These are phyloP conservation scores for Euglossa dilemma DNA, from an alignment of 1,140 invertebrate genomes.

Conservation along the genomic window DNA sequence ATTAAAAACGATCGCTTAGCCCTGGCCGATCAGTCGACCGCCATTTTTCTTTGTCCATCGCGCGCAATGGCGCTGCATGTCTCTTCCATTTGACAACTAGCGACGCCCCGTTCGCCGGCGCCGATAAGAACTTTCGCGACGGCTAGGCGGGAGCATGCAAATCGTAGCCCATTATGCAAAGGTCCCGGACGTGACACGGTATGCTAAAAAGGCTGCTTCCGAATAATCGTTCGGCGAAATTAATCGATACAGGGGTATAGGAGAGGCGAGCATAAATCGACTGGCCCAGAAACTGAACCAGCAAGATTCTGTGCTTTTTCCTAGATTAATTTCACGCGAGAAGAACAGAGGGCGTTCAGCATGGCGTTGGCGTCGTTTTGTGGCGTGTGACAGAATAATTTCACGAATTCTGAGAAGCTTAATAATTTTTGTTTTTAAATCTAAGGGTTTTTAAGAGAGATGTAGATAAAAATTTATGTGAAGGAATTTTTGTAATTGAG, in stretches of 20 bases:
- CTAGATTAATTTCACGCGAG: neutral
- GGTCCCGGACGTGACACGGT: constrained; percentile 52
- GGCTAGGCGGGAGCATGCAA: constrained; percentile 47
- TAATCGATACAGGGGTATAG: constrained; percentile 48
- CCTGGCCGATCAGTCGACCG: neutral
- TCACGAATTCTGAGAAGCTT: too few relatives aligned
- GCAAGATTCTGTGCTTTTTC: too few relatives aligned
- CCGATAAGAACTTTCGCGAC: constrained; percentile 59
- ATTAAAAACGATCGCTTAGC: constrained; percentile 7
- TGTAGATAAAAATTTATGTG: too few relatives aligned
- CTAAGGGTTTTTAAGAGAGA: too few relatives aligned
- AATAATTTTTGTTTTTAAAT: too few relatives aligned
- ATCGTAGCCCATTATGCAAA: constrained; percentile 54
- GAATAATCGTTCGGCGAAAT: constrained; percentile 48
- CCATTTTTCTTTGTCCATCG: constrained; percentile 5
- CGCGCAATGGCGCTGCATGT: neutral
- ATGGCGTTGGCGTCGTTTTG: too few relatives aligned
- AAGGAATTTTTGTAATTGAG: too few relatives aligned
- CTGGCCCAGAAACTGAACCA: neutral
- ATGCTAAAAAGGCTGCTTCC: constrained; percentile 57
- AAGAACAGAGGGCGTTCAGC: too few relatives aligned
- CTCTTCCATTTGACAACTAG: neutral
- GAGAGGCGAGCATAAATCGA: constrained; percentile 28
- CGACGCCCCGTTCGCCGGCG: neutral
- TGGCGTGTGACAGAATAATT: too few relatives aligned